Percentiles rank a stretch among this genome's conserved stretches.
phyloP scores from a whole-genome alignment of 2,797 vertebrate species.

The Pitangus sulphuratus region DNA sequence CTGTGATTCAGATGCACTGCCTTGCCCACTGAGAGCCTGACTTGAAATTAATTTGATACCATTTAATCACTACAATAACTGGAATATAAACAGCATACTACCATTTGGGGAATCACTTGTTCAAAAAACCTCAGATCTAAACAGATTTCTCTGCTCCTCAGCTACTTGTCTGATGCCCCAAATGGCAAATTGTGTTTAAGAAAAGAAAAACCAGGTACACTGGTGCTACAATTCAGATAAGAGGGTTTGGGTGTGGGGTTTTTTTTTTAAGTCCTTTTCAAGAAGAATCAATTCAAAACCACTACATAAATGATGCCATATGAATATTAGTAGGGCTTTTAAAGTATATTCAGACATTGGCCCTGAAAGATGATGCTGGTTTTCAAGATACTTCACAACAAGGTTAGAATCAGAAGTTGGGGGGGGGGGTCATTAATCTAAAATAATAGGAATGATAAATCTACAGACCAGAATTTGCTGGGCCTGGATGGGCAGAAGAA shows the following conservation, averaged over 20 bases:
- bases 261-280: not conserved
- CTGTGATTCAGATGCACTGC: not conserved
- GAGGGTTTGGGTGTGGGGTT: accelerated
- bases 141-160: not conserved
- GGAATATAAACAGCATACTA: not conserved
- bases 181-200: not conserved
- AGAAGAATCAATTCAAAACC: not conserved
- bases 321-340: not conserved
- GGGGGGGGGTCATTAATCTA: accelerated
- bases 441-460: not conserved
- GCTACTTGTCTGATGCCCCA: not conserved
- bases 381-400: not conserved
- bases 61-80: not conserved
- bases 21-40: not conserved
- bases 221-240: not conserved
- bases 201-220: not conserved
- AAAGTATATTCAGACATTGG: not conserved
- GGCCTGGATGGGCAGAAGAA: too few relatives aligned
- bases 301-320: not conserved
- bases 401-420: not conserved
- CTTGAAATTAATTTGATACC: not conserved
- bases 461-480: not conserved
- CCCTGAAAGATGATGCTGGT: not conserved
- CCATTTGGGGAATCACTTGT: not conserved
- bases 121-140: not conserved